Base-by-base conservation (phyloP, 2,797 vertebrate species). In the Capromys pilorides region DNA sequence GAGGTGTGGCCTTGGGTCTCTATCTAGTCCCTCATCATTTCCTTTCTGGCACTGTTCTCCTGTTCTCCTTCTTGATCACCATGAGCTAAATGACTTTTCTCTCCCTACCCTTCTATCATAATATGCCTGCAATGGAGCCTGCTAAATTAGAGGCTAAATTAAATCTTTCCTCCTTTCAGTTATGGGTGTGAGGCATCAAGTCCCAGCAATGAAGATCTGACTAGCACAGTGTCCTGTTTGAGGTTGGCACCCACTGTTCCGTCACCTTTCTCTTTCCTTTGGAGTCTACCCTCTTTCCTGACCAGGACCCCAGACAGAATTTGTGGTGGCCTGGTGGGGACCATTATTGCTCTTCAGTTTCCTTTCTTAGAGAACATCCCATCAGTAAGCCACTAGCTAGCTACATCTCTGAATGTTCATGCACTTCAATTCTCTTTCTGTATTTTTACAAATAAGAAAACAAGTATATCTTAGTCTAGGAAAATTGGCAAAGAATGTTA, bases 361-460 rank as follows among this genome's bases (percentile, higher is more conserved):
- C 33, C 6, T 78, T 67, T 89, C 31, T 85, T 62, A 51, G 78
- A 90, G 73, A 61, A 51, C 78, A 1, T 93, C 22, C 88, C 39
- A 81, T 4, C 86, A 79, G 59, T 26, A 64, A 83, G 39, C 61
- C 87, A 71, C n/a, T 11, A 77, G 36, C 59, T 18, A 0, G 11
- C 45, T 66, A 78, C 59, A 80, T 12, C 13, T 54, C 71, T 57
- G n/a, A 83, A 33, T 79, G 11, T n/a, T 69, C 67, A 88, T 73
- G 87, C n/a, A 86, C 45, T 86, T 90, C 81, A 69, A 62, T 75
- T 91, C 12, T 86, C 51, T 91, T 73, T 95, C 57, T 81, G 6
- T 92, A 54, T 88, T 90, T 94, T 77, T 49, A 80, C 31, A 84
- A 62, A 78, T 26, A 84, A 81, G 45, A 21, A 84, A 88, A 80